A percentile compares a stretch with the other conserved stretches of the same genome.
These are phyloP conservation scores for Channa maculata DNA, from an alignment of 2,113 vertebrate genomes.

Conservation along the genomic window DNA sequence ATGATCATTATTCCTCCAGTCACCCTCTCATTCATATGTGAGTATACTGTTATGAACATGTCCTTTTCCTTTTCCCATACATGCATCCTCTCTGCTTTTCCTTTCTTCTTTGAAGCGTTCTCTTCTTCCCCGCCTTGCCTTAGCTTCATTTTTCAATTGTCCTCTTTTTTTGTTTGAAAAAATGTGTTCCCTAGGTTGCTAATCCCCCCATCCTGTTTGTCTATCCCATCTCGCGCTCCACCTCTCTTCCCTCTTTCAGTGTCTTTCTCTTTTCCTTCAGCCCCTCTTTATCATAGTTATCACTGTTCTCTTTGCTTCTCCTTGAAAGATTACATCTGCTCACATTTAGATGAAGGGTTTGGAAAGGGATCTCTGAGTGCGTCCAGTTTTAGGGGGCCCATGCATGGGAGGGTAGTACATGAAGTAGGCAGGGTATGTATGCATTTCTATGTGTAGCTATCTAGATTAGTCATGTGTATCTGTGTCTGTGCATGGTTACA, in stretches of 20 bases:
- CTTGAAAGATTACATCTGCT: conserved; percentile 74
- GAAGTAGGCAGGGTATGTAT: conserved; percentile 51
- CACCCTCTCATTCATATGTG: conserved; percentile 69
- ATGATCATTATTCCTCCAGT: conserved; percentile 54
- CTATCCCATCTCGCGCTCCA: conserved; percentile 60
- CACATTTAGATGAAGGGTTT: conserved; percentile 68
- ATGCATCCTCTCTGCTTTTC: conserved; percentile 27
- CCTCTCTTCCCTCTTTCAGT: conserved; percentile 54
- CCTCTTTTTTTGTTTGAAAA: conserved; percentile 44
- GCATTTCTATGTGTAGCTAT: conserved; percentile 43
- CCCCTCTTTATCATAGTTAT: conserved; percentile 63
- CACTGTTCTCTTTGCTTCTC: conserved; percentile 57
- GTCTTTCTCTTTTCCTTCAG: conserved; percentile 39
- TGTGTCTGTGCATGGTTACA: conserved; percentile 47
- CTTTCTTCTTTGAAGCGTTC: conserved; percentile 16
- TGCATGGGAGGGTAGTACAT: conserved; percentile 61
- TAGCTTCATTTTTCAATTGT: conserved; percentile 51
- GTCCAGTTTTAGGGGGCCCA: conserved; percentile 70
- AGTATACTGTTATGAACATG: conserved; percentile 66
- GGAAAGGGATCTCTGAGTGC: conserved; percentile 63
- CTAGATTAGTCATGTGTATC: conserved; percentile 52
- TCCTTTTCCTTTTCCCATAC: conserved; percentile 35
- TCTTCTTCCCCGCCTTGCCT: conserved; percentile 16
- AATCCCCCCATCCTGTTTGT: conserved; percentile 63
- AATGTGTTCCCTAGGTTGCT: conserved; percentile 61